Conservation (phyloP, 2,113 vertebrate genomes). For the Numenius arquata region DNA sequence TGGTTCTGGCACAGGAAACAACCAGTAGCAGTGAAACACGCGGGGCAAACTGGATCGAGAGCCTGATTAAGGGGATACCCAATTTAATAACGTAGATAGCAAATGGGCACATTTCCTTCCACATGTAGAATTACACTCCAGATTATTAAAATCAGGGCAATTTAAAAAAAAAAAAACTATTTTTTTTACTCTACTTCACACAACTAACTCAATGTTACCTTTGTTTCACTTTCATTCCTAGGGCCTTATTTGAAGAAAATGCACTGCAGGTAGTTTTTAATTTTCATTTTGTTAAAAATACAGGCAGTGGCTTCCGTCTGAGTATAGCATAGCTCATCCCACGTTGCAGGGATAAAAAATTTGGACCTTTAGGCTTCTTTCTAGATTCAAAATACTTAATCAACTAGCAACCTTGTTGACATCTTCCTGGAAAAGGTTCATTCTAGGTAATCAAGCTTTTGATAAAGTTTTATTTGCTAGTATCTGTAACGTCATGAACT, state of each 20-base stretch:
- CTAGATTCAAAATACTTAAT: not conserved
- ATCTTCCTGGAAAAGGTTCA: not conserved
- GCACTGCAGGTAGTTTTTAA: not conserved
- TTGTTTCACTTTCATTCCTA: not conserved
- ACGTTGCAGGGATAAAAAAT: not conserved
- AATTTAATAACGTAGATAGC: not conserved
- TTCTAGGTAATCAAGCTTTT: not conserved
- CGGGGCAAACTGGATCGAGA: not conserved
- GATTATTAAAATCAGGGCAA: not conserved
- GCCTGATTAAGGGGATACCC: not conserved
- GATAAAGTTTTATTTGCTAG: not conserved
- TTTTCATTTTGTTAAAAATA: not conserved
- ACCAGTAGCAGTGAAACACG: not conserved
- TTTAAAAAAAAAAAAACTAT: not conserved
- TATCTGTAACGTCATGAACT: not conserved
- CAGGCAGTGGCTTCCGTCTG: not conserved
- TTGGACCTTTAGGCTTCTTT: not conserved
- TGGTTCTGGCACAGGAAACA: not conserved
- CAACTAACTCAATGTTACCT: not conserved
- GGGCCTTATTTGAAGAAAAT: not conserved
- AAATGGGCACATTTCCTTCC: not conserved
- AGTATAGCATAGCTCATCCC: not conserved
- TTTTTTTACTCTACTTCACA: not conserved
- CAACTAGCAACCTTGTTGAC: not conserved
- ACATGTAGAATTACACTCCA: not conserved